phyloP scores from a whole-genome alignment of 2,888 invertebrate genomes.

The Megalurothrips usitatus region DNA sequence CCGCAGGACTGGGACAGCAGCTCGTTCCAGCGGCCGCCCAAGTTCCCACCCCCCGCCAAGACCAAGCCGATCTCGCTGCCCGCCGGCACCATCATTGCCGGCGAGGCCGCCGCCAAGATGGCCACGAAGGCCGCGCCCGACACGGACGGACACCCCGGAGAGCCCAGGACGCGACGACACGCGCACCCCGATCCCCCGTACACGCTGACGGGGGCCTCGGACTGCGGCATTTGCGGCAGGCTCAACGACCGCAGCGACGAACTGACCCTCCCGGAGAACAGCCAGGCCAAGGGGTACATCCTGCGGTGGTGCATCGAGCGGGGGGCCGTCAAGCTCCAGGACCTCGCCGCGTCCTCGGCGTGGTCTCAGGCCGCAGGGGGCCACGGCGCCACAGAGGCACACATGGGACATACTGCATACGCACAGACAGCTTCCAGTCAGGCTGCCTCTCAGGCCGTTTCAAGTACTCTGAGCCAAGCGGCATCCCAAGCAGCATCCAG shows the following conservation, averaged over 20 bases:
- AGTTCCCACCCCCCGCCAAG: not conserved
- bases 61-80: too few species aligned
- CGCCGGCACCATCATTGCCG: too few species aligned
- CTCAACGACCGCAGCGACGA: not conserved
- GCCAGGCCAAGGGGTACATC: not conserved
- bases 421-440: not conserved
- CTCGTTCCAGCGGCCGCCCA: not conserved
- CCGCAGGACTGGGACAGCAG: not conserved
- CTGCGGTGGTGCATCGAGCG: not conserved
- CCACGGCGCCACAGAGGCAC: not conserved
- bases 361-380: not conserved
- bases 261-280: not conserved
- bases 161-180: too few species aligned
- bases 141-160: too few species aligned
- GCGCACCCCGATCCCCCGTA: too few species aligned
- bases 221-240: not conserved
- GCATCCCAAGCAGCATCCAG: not conserved
- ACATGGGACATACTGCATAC: not conserved
- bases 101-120: not conserved
- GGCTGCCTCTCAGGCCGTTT: not conserved
- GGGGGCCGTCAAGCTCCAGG: not conserved
- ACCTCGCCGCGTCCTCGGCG: not conserved
- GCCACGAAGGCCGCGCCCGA: too few species aligned
- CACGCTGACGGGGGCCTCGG: too few species aligned
- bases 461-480: not conserved